Conservation (phyloP, 2,797 vertebrate genomes). For the Petrocephalus sullivani region DNA sequence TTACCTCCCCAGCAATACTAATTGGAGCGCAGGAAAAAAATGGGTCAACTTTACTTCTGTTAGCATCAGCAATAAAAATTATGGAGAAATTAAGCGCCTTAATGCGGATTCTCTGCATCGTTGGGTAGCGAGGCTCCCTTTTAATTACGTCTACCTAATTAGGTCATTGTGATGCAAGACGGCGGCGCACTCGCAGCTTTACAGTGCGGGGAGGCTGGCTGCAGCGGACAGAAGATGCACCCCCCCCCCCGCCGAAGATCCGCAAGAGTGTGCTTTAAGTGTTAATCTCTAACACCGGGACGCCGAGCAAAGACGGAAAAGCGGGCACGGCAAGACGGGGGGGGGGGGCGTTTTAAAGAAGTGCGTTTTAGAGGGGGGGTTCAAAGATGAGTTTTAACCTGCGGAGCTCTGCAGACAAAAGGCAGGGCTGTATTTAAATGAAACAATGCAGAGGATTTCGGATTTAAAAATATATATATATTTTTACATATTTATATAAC, state of each 20-base stretch:
- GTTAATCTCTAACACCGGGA: neutral
- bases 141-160: conserved; percentile 42
- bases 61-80: conserved; percentile 35
- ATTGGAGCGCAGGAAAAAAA: neutral
- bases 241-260: neutral
- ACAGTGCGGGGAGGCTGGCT: neutral
- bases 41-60: conserved; percentile 14
- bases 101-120: conserved; percentile 40
- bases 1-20: neutral
- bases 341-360: neutral
- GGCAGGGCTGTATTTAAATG: neutral
- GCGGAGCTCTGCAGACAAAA: neutral
- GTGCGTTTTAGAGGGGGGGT: neutral
- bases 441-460: neutral
- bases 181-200: neutral
- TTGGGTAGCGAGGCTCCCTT: conserved; percentile 35
- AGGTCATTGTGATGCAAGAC: conserved; percentile 34
- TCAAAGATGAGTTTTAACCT: neutral
- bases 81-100: conserved; percentile 37
- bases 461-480: neutral
- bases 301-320: neutral
- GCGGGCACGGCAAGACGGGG: neutral
- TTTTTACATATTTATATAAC: neutral
- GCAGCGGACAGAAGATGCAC: neutral
- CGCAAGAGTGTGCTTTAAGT: neutral